Evolutionary conservation across 2,888 invertebrate genomes (phyloP).

Genomic region (Capitulum mitella): DNA sequence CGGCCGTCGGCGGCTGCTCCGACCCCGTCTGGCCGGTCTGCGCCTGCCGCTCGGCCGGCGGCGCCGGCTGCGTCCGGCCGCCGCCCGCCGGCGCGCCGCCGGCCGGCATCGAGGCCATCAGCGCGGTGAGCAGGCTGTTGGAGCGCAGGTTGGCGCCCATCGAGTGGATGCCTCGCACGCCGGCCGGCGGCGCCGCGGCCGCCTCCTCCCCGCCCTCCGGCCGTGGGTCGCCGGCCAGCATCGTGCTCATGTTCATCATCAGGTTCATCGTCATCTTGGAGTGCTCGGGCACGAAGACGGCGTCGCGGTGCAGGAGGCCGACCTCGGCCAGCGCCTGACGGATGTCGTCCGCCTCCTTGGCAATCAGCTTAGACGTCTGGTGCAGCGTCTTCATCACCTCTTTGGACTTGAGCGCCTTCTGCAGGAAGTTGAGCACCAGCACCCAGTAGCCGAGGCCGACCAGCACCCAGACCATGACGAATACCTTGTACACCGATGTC

Average conservation of each 20-base stretch:
- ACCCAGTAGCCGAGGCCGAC: slow-evolving; percentile 83
- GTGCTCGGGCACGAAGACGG: neutral
- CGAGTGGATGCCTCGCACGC: neutral
- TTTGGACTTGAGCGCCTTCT: slow-evolving; percentile 33
- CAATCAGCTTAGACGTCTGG: neutral
- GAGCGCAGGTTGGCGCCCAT: neutral
- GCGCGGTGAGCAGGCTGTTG: neutral
- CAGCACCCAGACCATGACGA: slow-evolving; percentile 78
- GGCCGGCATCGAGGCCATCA: neutral
- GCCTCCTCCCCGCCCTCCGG: neutral
- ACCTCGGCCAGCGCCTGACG: neutral
- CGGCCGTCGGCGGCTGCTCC: too few species aligned
- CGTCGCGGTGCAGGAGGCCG: neutral
- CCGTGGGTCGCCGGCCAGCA: neutral
- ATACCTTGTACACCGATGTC: slow-evolving; percentile 60
- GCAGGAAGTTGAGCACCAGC: slow-evolving; percentile 52
- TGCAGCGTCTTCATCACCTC: neutral
- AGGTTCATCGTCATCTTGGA: neutral
- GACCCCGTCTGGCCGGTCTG: neutral
- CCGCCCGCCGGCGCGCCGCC: neutral
- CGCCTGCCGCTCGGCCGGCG: neutral
- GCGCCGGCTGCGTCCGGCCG: neutral
- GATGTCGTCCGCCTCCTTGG: neutral
- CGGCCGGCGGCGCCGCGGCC: neutral
- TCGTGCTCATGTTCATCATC: neutral